Base-by-base conservation (phyloP, 2,113 vertebrate species). In the Ictalurus punctatus region DNA sequence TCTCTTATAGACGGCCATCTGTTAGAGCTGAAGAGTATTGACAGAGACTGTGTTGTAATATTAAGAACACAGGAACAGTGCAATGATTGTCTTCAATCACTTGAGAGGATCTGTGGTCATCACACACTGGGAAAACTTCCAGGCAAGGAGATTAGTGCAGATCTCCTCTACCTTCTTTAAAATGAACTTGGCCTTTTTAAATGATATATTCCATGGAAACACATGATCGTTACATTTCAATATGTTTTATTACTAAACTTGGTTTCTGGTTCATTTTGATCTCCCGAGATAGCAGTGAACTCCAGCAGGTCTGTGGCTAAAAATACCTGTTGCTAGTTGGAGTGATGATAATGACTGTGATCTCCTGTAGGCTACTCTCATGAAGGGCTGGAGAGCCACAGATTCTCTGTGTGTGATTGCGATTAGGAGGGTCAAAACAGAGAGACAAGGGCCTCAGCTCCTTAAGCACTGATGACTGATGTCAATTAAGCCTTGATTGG, bases 401-500 rank as follows among this genome's bases (percentile, higher is more conserved):
- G 91, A 92, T 91, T 94, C 67, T 81, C 63, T 87, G 86, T 93
- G 94, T 96, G 93, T 96, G 96, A 96, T 96, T 96, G 95, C 93
- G 93, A 94, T 90, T 93, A 79, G 83, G 84, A 83, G 86, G 79
- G 89, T 74, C 86, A 91, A 88, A 79, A 89, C 88, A 89, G 87
- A 86, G 92, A 93, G 94, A 95, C 92, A 91, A 95, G 94, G 91
- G 93, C 89, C 94, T 94, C 93, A 94, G 90, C 95, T 96, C 93
- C 93, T 91, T 91, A 92, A 94, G 93, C 92, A 94, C 93, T 95
- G 93, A 95, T 94, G 95, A 94, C 93, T 95, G 93, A 95, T 94
- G 94, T 95, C 95, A 94, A 95, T 95, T 95, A 95, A 92, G 87
- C 79, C 92, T 78, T 96, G 95, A 96, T 96, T 96, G 94, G 67